These are phyloP conservation scores for Octomys mimax DNA, from an alignment of 2,797 vertebrate species.

Conservation along the genomic window DNA sequence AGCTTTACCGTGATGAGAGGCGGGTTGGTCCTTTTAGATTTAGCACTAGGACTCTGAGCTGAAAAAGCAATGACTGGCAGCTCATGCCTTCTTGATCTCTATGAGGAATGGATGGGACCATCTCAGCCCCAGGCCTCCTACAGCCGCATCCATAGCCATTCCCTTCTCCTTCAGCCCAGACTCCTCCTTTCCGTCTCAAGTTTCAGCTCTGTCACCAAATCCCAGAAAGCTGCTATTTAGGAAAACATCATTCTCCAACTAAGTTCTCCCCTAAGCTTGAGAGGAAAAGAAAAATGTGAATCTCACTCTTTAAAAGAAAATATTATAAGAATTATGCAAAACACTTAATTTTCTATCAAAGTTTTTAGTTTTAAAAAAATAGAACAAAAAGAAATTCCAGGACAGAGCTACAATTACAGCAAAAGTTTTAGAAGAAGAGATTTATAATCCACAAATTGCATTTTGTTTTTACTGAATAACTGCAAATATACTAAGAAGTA, in stretches of 20 bases:
- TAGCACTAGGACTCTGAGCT: background rate
- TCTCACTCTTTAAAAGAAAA: constrained; percentile 11
- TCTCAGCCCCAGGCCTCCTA: background rate
- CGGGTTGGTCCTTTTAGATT: background rate
- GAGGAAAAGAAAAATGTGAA: constrained; percentile 6
- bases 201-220: background rate
- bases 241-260: background rate
- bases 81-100: background rate
- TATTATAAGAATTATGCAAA: constrained; percentile 6
- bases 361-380: background rate
- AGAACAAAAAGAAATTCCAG: constrained; percentile 15
- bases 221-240: background rate
- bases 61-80: background rate
- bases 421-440: constrained; percentile 21
- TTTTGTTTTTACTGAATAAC: constrained; percentile 62
- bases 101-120: background rate
- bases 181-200: accelerated
- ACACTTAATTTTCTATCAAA: constrained; percentile 36
- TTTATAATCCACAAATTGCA: constrained; percentile 51
- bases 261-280: background rate
- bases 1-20: background rate
- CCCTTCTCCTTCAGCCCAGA: background rate
- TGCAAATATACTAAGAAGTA: constrained; percentile 47
- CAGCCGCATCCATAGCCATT: background rate
- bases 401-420: constrained; percentile 37